Conservation (phyloP, 2,888 invertebrate species). For the Leucozona laternaria region DNA sequence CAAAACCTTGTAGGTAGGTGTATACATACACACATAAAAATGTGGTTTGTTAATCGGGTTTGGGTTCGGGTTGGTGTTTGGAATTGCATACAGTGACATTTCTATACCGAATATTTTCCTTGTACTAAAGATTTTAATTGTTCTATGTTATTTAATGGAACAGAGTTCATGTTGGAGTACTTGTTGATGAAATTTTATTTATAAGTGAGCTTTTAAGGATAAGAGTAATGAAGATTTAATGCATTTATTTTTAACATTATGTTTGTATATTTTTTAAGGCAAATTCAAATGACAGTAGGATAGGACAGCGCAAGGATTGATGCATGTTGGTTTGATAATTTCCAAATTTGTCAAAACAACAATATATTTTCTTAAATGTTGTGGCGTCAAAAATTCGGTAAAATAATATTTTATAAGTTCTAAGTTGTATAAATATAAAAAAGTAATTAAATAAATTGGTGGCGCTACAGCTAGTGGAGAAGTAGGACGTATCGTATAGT, state of each 20-base stretch:
- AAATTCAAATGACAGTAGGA: background rate
- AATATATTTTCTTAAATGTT: too few relatives aligned
- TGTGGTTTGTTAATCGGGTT: slow-evolving; percentile 53
- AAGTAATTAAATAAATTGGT: too few relatives aligned
- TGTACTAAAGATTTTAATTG: slow-evolving; percentile 57
- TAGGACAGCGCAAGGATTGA: background rate
- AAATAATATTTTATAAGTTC: too few relatives aligned
- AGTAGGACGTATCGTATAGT: too few relatives aligned
- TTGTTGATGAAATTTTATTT: slow-evolving; percentile 52
- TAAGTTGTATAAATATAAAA: too few relatives aligned
- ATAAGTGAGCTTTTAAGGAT: slow-evolving; percentile 51
- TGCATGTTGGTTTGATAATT: too few relatives aligned
- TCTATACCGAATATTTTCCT: background rate
- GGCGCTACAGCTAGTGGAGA: too few relatives aligned
- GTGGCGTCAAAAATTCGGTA: too few relatives aligned
- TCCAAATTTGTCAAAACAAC: too few relatives aligned
- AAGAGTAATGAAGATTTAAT: slow-evolving; percentile 58
- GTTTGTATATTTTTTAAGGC: background rate
- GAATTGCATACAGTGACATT: background rate
- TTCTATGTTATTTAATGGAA: slow-evolving; percentile 66
- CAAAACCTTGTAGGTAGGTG: slow-evolving; percentile 49
- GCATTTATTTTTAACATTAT: slow-evolving; percentile 19
- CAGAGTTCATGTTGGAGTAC: slow-evolving; percentile 61
- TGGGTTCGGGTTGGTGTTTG: background rate
- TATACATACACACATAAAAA: too few relatives aligned